Evolutionary conservation across 2,888 invertebrate species (phyloP), one percentile per base, ranked within the genome.

Genomic region (Eilema sororculum): DNA sequence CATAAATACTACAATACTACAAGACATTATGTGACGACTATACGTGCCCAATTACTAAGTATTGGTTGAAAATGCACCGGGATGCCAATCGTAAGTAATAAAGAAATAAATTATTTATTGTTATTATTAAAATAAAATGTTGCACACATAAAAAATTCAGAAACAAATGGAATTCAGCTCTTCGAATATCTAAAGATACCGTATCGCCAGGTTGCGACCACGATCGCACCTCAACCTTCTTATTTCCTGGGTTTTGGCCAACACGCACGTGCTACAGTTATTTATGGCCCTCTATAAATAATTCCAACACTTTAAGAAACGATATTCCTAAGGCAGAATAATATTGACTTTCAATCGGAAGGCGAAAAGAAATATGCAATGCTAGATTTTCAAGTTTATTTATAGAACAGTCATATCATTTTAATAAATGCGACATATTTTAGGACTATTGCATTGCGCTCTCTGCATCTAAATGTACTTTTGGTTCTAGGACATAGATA

Each of bases 231-330:
- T 73, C 69, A 72, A 74, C 78, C 74, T 72, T 67, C 56, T 70
- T 68, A 79, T 79, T 78, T 81, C 79, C 81, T 78, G 74, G 65
- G 71, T 78, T 73, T 10, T 61, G 58, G 74, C 65, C 60, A 62
- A 72, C 81, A 79, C 79, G 81, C 79, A 81, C 69, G 70, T 56
- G 61, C 56, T 59, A 30, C 16, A 68, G 68, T 72, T 68, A 72
- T 79, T 79, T 80, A 78, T 79, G 67, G 67, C 24, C 25, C 16
- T 16, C 70, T 69, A 68, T 78, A 73, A 80, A 76, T 81, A 77
- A 81, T 77, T 78, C 74, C 61, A 74, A 58, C 78, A 73, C 73
- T 69, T 59, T 57, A 59, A 66, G 33, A n/a, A 22, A 60, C 60
- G 28, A 66, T 65, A 57, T 66, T 57, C 37, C 1, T 52, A 30